Evolutionary conservation across 2,113 vertebrate genomes (phyloP).

Genomic region (Cyphomyrus discorhynchus): DNA sequence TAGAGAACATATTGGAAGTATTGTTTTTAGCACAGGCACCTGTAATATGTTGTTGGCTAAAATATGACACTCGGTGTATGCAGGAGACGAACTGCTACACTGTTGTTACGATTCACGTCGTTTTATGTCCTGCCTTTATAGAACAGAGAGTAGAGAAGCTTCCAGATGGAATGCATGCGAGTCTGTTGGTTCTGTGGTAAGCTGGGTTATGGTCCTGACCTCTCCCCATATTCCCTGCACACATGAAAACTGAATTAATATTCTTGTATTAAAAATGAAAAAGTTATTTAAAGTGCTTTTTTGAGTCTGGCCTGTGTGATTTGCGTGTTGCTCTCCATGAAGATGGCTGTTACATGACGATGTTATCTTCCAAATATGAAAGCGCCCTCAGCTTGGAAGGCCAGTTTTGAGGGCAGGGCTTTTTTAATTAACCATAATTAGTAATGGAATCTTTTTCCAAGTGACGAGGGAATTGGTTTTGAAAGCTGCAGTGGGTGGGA

Average conservation of each 20-base stretch:
- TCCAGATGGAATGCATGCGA: background rate
- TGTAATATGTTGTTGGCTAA: background rate
- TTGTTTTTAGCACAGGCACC: background rate
- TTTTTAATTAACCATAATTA: background rate
- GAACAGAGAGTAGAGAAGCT: background rate
- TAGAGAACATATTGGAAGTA: background rate
- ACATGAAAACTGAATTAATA: constrained; percentile 57
- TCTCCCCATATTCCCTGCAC: constrained; percentile 42
- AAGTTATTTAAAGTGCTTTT: constrained; percentile 18
- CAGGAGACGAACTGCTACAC: background rate
- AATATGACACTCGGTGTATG: background rate
- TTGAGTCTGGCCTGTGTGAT: background rate
- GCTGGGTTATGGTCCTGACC: background rate
- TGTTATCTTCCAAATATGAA: background rate
- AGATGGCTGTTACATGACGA: background rate
- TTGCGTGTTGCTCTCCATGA: background rate
- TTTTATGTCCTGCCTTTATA: background rate
- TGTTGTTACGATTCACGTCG: background rate
- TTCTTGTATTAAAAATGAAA: constrained; percentile 66
- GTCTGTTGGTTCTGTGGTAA: background rate
- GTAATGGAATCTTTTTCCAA: background rate
- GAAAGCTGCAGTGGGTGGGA: background rate
- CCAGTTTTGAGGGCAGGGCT: background rate
- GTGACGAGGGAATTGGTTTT: background rate
- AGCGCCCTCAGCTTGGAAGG: background rate